phyloP scores from a whole-genome alignment of 1,140 invertebrate genomes.

The Drosophila erecta region DNA sequence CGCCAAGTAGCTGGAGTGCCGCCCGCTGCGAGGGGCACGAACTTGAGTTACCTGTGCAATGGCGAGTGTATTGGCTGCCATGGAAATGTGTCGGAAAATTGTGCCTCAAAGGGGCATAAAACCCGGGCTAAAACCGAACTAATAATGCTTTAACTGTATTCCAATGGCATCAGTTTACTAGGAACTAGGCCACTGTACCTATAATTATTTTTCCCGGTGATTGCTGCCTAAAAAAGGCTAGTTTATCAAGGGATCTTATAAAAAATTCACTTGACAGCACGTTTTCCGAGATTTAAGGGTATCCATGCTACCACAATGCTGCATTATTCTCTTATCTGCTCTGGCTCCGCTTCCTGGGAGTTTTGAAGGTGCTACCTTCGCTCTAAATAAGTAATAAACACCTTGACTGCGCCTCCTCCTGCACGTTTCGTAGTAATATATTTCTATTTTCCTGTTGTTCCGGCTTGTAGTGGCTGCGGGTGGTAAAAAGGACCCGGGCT shows the following conservation, averaged over 20 bases:
- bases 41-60: slow-evolving; percentile 10
- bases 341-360: background rate
- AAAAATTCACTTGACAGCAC: too few species aligned
- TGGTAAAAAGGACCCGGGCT: background rate
- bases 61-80: background rate
- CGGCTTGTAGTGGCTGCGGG: slow-evolving; percentile 9
- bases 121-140: too few species aligned
- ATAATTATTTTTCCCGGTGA: too few species aligned
- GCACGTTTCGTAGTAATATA: slow-evolving; percentile 67
- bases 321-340: slow-evolving; percentile 8
- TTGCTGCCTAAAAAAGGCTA: too few species aligned
- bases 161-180: too few species aligned
- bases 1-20: slow-evolving; percentile 39
- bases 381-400: slow-evolving; percentile 77
- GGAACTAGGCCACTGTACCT: too few species aligned
- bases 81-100: too few species aligned
- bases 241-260: too few species aligned
- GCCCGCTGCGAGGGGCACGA: slow-evolving; percentile 29
- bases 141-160: too few species aligned
- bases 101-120: too few species aligned
- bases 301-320: background rate
- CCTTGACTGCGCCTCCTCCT: slow-evolving; percentile 43
- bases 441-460: slow-evolving; percentile 71
- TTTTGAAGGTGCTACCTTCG: slow-evolving; percentile 29
- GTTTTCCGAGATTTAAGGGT: background rate